Base-by-base conservation (phyloP, 2,888 invertebrate species). In the Nipponacmea schrenckii region DNA sequence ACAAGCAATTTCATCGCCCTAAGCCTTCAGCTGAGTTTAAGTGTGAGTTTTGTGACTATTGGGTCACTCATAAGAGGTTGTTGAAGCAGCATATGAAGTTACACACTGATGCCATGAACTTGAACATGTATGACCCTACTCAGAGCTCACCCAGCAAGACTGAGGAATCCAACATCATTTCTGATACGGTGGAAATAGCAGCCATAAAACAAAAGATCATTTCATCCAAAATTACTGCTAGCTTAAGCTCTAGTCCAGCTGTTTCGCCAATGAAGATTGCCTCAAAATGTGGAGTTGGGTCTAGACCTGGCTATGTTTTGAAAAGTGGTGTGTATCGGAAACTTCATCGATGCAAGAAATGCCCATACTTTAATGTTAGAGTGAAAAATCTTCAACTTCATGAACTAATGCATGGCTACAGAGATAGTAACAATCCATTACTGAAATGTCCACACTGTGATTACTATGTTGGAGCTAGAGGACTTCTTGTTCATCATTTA, bases 51-150 rank as follows among this genome's bases (percentile, higher is more conserved):
- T 96, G 96, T 87, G 93, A 93, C 78, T 95, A 95, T 86, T 94
- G 94, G 84, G 95, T 95, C 12, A 94, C 93, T 70, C 94, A 94
- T 85, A 85, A 87, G 45, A 94, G 95, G 82, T 91, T 95, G 56
- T 91, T 96, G n/a, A 94, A 94, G 85, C 95, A 95, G 81, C 96
- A 96, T 87, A 91, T 94, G 87, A 92, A 94, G 82, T 93, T 94
- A 20, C 94, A 94, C 85, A 92, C 81, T 26, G 44, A 69, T 20
- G 70, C 68, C 26, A 65, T 24, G 39, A 39, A 64, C 14, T 15
- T 70, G 17, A 71, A 69, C 26, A 70, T 63, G 17, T 64, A 64
- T 62, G 66, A 39, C 26, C 68, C 75, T 2, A 62, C 77, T 1
- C 76, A 75, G 14, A 72, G 80, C 2, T 85, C 87, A 24, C 86